Evolutionary conservation across 2,888 invertebrate genomes (phyloP), one percentile per base, ranked within the genome.

Genomic region (Aricia artaxerxes): DNA sequence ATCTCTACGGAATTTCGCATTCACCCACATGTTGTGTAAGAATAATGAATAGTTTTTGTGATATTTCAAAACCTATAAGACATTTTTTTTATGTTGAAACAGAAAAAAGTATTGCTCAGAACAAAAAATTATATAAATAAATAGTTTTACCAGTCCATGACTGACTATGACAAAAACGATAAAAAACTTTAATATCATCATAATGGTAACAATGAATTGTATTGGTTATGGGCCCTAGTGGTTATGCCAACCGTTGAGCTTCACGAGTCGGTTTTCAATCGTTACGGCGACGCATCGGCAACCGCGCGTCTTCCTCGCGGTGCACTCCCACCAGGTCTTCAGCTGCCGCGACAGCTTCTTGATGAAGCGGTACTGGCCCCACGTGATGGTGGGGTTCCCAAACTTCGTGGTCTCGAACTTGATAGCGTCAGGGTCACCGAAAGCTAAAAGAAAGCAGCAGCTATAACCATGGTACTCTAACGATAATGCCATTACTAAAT

Each of bases 281-380:
- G 93, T 93, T 80, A 92, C 92, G 5, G 90, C 90, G 5, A 91
- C 86, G 80, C 93, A 93, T 2, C 89, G 87, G 82, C 93, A 94
- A 0, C 89, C 88, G 16, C 81, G 82, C 13, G 83, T 87, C 87
- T 91, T 93, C 82, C 91, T 88, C 1, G 89, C 88, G 0, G 88
- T 88, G 76, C 93, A 93, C 84, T 92, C 92, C 93, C 93, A 93
- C 92, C 92, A 93, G 31, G 92, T 91, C 85, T 92, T 93, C 53
- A 85, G 79, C 16, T 88, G 86, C 0, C 93, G 86, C 7, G 85
- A 83, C 80, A 93, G 81, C 83, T 93, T 93, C 84, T 92, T 93
- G 24, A 88, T 87, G 79, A 93, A 93, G 60, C 91, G 87, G 81
- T 92, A 92, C 75, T 89, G 91, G n/a, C 92, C 93, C 92, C 93